phyloP scores from a whole-genome alignment of 2,113 vertebrate species.

The Pyxicephalus adspersus region DNA sequence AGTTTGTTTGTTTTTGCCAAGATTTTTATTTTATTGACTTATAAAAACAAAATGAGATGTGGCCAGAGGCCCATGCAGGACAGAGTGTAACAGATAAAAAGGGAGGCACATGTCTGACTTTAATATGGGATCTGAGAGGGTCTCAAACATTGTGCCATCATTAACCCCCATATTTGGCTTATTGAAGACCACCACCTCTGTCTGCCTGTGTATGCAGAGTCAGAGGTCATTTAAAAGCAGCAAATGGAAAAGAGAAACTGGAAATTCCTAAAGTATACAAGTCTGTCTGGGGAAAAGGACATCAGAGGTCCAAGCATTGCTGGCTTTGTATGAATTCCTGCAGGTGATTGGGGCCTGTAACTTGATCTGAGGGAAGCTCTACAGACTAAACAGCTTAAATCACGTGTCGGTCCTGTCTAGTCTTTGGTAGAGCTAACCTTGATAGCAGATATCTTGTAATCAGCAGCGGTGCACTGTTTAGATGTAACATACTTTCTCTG shows the following conservation, averaged over 20 bases:
- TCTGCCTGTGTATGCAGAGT: background rate
- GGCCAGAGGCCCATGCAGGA: conserved; percentile 49
- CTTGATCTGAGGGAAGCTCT: background rate
- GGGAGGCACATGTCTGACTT: conserved; percentile 38
- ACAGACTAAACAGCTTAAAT: background rate
- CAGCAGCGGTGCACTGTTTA: conserved; percentile 12
- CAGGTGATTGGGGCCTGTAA: conserved; percentile 15
- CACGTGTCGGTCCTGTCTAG: background rate
- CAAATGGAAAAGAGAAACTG: background rate
- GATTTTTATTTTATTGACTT: conserved; percentile 44
- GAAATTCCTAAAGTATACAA: background rate
- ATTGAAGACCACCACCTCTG: too few relatives aligned
- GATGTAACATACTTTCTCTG: background rate
- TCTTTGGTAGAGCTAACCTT: background rate
- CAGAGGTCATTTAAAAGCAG: background rate
- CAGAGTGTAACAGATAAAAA: conserved; percentile 50
- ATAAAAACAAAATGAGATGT: conserved; percentile 51
- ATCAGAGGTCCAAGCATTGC: background rate
- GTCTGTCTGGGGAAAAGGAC: conserved; percentile 2
- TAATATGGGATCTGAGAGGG: background rate
- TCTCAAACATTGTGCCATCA: conserved; percentile 32
- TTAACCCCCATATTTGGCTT: conserved; percentile 38
- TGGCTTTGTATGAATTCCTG: conserved; percentile 11
- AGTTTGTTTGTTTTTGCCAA: conserved; percentile 23
- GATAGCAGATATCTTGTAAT: background rate